Conservation (phyloP, 2,888 invertebrate species). For the Nemotelus pantherinus region DNA sequence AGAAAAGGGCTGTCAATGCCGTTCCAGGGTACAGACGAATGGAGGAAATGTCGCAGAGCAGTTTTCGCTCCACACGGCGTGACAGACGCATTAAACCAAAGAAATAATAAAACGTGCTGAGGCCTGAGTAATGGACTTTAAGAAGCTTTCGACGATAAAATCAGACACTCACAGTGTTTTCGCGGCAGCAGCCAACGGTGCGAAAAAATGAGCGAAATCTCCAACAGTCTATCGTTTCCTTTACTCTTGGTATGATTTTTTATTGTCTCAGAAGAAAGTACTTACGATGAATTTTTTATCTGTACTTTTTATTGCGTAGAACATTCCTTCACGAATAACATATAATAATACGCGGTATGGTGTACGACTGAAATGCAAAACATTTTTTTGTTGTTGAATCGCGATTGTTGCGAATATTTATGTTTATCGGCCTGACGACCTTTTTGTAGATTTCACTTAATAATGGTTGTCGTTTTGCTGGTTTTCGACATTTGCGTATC, state of each 20-base stretch:
- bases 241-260: slow-evolving; percentile 33
- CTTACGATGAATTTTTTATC: slow-evolving; percentile 40
- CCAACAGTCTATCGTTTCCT: slow-evolving; percentile 24
- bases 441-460: slow-evolving; percentile 15
- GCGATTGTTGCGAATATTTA: slow-evolving; percentile 30
- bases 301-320: slow-evolving; percentile 30
- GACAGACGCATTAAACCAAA: slow-evolving; percentile 42
- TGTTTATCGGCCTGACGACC: slow-evolving; percentile 1
- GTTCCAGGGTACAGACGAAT: not conserved
- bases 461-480: slow-evolving; percentile 3
- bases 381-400: slow-evolving; percentile 15
- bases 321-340: slow-evolving; percentile 22
- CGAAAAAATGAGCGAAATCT: slow-evolving; percentile 9
- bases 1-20: not conserved
- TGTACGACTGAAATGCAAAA: slow-evolving; percentile 28
- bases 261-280: slow-evolving; percentile 40
- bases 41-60: slow-evolving; percentile 31
- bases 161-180: slow-evolving; percentile 39
- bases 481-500: not conserved
- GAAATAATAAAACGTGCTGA: slow-evolving; percentile 44
- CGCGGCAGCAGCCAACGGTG: not conserved
- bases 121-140: slow-evolving; percentile 42
- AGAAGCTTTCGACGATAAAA: slow-evolving; percentile 42
- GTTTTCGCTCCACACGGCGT: slow-evolving; percentile 17
- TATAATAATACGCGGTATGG: not conserved